Percentiles rank a stretch among this genome's conserved stretches.
Evolutionary conservation across 1,140 invertebrate genomes (phyloP).

Genomic region (Rhyzopertha dominica): DNA sequence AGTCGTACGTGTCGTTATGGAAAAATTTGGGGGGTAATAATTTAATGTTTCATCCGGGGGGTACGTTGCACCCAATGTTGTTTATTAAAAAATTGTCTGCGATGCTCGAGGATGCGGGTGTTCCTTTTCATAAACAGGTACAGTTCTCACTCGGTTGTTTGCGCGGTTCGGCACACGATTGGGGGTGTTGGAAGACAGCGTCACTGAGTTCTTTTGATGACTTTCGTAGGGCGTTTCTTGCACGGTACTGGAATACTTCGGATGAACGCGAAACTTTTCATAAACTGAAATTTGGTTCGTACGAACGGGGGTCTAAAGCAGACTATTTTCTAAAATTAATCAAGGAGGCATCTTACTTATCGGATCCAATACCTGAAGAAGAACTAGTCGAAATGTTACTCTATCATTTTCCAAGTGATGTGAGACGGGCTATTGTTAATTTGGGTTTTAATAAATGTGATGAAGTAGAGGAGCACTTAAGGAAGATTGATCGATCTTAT

Average conservation of each 20-base stretch:
- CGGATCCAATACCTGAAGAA: conserved; percentile 12
- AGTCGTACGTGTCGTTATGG: too few relatives aligned
- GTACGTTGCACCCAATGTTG: background rate
- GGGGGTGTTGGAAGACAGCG: background rate
- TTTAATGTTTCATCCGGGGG: background rate
- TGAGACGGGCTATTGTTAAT: conserved; percentile 1
- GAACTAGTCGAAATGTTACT: conserved; percentile 2
- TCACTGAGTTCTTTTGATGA: conserved; percentile 1
- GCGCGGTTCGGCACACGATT: conserved; percentile 7
- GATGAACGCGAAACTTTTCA: conserved; percentile 6
- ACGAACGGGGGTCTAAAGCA: conserved; percentile 7
- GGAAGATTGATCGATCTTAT: background rate
- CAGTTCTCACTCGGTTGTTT: conserved; percentile 2
- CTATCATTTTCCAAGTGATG: conserved; percentile 6
- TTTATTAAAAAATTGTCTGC: conserved; percentile 6
- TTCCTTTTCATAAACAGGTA: conserved; percentile 5
- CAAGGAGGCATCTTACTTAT: conserved; percentile 3
- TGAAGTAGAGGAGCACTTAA: conserved; percentile 2
- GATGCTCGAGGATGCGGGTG: conserved; percentile 7
- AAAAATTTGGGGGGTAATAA: conserved; percentile 6
- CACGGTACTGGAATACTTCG: conserved; percentile 1
- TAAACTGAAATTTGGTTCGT: conserved; percentile 6
- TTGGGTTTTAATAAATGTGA: background rate
- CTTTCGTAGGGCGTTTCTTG: conserved; percentile 5
- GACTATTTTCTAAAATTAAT: conserved; percentile 11